These are phyloP conservation scores for Plagodis dolabraria DNA, from an alignment of 2,888 invertebrate genomes.

Conservation along the genomic window DNA sequence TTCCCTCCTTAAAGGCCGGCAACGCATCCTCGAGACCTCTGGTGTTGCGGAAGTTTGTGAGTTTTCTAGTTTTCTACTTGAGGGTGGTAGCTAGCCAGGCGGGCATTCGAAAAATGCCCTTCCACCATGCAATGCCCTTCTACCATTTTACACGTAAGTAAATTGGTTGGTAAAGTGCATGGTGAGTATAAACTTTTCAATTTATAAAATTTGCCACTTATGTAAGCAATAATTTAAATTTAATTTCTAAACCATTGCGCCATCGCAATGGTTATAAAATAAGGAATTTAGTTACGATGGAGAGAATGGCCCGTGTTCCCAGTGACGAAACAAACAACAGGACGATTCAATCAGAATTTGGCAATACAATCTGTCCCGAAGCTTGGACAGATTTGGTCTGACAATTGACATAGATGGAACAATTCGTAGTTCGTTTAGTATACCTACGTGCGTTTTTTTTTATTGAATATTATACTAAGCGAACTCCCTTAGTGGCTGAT, in stretches of 20 bases:
- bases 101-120: too few relatives aligned
- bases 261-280: conserved; percentile 3
- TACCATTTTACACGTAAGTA: too few relatives aligned
- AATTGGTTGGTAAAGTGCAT: too few relatives aligned
- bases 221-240: too few relatives aligned
- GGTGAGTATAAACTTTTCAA: too few relatives aligned
- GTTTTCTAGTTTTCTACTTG: too few relatives aligned
- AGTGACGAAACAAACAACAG: conserved; percentile 27
- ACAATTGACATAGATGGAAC: conserved; percentile 5
- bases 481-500: not conserved
- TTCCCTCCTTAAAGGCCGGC: too few relatives aligned
- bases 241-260: not conserved
- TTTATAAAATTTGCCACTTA: not conserved
- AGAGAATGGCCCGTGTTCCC: conserved; percentile 6
- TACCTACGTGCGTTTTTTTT: not conserved
- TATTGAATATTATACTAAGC: too few relatives aligned
- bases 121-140: too few relatives aligned
- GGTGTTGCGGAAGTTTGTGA: too few relatives aligned
- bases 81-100: too few relatives aligned
- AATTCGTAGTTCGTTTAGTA: not conserved
- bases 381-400: conserved; percentile 5
- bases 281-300: conserved; percentile 9
- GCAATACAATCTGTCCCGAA: conserved; percentile 23
- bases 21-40: too few relatives aligned
- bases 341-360: conserved; percentile 37